A percentile compares a stretch with the other conserved stretches of the same genome.
These are phyloP conservation scores for Atrina japonica DNA, from an alignment of 2,888 invertebrate genomes.

Conservation along the genomic window DNA sequence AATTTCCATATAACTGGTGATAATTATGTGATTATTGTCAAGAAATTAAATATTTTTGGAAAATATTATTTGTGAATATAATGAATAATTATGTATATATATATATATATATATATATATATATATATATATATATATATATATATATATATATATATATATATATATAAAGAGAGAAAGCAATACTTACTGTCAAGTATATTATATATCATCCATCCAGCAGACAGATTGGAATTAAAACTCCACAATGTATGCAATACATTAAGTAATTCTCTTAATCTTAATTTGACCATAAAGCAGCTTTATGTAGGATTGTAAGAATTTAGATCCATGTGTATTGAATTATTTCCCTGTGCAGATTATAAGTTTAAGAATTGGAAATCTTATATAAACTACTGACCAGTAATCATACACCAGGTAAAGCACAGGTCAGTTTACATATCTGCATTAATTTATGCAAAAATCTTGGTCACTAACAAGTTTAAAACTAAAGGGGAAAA, in stretches of 20 bases:
- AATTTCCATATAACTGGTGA: too few species aligned
- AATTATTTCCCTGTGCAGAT: conserved; percentile 5
- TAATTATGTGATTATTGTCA: too few species aligned
- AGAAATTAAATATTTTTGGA: too few species aligned
- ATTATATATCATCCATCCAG: conserved; percentile 12
- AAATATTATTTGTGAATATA: too few species aligned
- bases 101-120: too few species aligned
- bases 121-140: too few species aligned
- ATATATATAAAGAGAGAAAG: too few species aligned
- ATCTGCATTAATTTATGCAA: too few species aligned
- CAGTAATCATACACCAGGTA: conserved; percentile 25
- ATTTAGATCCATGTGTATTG: conserved; percentile 13
- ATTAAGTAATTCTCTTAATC: conserved; percentile 21
- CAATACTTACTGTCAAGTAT: conserved; percentile 19
- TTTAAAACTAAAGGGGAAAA: too few species aligned
- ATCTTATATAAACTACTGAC: conserved; percentile 24
- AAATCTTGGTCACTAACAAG: too few species aligned
- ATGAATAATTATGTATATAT: too few species aligned
- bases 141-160: too few species aligned
- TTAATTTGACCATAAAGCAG: conserved; percentile 33
- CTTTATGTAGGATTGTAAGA: conserved; percentile 11
- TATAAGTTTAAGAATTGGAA: conserved; percentile 1
- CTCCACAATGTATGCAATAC: conserved; percentile 13
- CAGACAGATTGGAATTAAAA: conserved; percentile 7
- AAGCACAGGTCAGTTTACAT: conserved; percentile 14